Base-by-base conservation (phyloP, 1,140 invertebrate genomes). In the Lepidostoma basale region DNA sequence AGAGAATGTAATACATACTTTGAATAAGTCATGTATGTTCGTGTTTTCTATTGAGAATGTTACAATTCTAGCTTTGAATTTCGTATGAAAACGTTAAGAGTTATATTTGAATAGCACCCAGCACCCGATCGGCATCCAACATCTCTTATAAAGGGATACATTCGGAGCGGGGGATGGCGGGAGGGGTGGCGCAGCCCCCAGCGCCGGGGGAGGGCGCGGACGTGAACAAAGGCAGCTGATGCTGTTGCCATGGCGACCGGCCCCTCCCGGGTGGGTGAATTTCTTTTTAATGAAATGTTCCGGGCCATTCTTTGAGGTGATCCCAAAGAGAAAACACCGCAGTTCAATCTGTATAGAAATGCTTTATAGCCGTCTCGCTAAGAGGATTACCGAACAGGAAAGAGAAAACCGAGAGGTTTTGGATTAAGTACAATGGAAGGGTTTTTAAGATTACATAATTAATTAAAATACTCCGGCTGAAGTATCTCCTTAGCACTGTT, bases 201-300 rank as follows among this genome's bases (percentile, higher is more conserved):
- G 47, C 47, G 12, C 3, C 10, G 25, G 3, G 44, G 25, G 23
- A 0, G 12, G 23, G 47, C 3, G 23, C 25, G 25, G 25, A n/a
- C 10, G 45, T 22, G 64, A 70, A 70, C 69, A 70, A 70, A 70
- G 69, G 40, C 56, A 60, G 69, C 54, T 62, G 63, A 70, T 66
- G 62, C 62, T 25, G 62, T 70, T 36, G 45, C 49, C 69, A 70
- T 70, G 58, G 69, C 58, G 45, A 70, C 60, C 28, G 18, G 30
- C 52, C 62, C 30, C 36, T 40, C 20, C 47, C 36, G 44, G 40
- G 54, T 25, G 36, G 58, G 42, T 54, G 60, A 70, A 70, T 70
- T 70, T 70, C 58, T 70, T 70, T 70, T 70, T 70, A 70, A 70
- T 67, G 63, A 69, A 69, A 64, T 69, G 62, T 69, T 69, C 62